phyloP scores from a whole-genome alignment of 2,888 invertebrate genomes.

The Apoda limacodes region DNA sequence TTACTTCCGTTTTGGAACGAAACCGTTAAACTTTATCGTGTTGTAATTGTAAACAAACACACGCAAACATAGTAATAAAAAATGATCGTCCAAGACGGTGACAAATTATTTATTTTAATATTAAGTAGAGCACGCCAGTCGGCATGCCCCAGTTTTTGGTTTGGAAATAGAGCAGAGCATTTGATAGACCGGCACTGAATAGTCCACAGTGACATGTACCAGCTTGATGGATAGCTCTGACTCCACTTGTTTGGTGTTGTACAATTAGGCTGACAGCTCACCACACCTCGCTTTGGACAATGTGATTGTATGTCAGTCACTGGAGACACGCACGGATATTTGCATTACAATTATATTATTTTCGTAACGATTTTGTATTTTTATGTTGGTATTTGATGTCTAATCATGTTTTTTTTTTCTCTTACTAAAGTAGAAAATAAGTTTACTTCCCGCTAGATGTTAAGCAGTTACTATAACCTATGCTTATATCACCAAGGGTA shows the following conservation, averaged over 20 bases:
- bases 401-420: no score
- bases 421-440: no score
- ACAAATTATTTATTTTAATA: no score
- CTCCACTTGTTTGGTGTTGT: constrained; percentile 44
- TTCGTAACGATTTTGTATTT: no score
- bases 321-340: constrained; percentile 38
- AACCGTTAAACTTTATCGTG: no score
- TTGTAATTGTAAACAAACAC: no score
- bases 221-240: constrained; percentile 46
- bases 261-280: constrained; percentile 48
- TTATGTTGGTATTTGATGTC: no score
- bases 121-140: constrained; percentile 26
- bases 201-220: constrained; percentile 28
- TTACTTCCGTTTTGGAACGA: no score
- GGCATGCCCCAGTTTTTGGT: constrained; percentile 44
- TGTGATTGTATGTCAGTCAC: constrained; percentile 59
- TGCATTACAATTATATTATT: constrained; percentile 30
- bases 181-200: background rate
- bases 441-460: no score
- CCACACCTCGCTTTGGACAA: constrained; percentile 53
- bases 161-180: no score
- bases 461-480: no score
- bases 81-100: constrained; percentile 29
- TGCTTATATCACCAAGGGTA: no score
- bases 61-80: constrained; percentile 20